Evolutionary conservation across 2,888 invertebrate species (phyloP), one percentile per base, ranked within the genome.

Genomic region (Coecobrya sp.): DNA sequence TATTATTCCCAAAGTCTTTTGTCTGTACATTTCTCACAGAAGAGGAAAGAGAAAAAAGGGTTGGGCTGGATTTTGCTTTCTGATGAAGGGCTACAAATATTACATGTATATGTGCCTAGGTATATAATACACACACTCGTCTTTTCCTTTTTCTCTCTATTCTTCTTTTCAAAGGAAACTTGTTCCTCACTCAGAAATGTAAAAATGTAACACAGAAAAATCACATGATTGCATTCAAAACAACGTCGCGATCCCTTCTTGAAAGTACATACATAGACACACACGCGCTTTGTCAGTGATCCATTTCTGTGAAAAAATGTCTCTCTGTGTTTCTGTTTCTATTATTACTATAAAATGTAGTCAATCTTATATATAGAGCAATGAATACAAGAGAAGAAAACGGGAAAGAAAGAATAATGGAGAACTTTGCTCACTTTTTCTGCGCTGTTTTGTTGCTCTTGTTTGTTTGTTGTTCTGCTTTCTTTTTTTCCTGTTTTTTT

Each of bases 401-500:
- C 22, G 70, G 59, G 22, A 62, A 59, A 36, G 27, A 25, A 52
- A n/a, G 19, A 27, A 86, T 45, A 52, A 65, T 27, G 68, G 22
- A 86, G 73, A 76, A 59, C 27, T 19, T 11, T 81, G 30, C 13
- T 81, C 36, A 27, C 59, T 81, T 55, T 81, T 73, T 73, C 27
- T 68, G 3, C 27, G 7, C 2, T 65, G 19, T 25, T 65, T 68
- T 68, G 30, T 59, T 59, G 3, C 22, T 22, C 59, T 8, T 59
- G 1, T 19, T 59, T 59, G 27, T 68, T 70, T 82, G 59, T 30
- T 36, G 52, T 79, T 79, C 79, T 70, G 0, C n/a, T 70, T 36
- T 70, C 70, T 76, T 76, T 45, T 49, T 45, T 76, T 82, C 42
- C 62, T 22, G n/a, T 82, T 22, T 82, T 82, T 19, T 81, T 82